Percentiles rank a stretch among this genome's conserved stretches.
These are phyloP conservation scores for Ptilorrhoa leucosticta DNA, from an alignment of 2,113 vertebrate genomes.

Conservation along the genomic window DNA sequence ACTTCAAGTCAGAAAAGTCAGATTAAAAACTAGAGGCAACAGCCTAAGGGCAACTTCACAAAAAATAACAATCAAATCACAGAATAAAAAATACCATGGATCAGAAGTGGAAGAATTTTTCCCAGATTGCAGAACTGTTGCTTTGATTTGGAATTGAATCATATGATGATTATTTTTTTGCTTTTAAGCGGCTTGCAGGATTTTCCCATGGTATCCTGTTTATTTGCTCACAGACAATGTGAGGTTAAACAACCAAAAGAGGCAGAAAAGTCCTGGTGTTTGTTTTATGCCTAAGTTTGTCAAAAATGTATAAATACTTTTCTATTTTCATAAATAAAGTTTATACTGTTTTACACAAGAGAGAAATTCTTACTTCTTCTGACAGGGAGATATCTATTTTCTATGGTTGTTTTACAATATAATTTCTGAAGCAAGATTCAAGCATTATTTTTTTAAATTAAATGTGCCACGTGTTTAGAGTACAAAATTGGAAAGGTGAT, in stretches of 20 bases:
- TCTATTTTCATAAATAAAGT: neutral
- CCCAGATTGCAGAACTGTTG: neutral
- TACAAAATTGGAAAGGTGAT: neutral
- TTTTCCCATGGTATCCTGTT: neutral
- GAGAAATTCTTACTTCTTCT: neutral
- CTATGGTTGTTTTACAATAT: neutral
- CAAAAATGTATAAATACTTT: neutral
- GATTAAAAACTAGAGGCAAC: neutral
- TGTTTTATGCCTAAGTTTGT: neutral
- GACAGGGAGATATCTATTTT: neutral
- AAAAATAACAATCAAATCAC: neutral
- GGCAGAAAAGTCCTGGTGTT: neutral
- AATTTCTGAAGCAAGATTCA: neutral
- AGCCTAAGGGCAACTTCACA: neutral
- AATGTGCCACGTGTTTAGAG: neutral
- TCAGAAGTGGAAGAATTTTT: neutral
- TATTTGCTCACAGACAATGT: neutral
- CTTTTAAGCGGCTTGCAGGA: neutral
- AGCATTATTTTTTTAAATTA: neutral
- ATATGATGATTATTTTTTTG: neutral
- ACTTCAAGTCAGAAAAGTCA: neutral
- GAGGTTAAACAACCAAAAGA: neutral
- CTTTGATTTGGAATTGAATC: neutral
- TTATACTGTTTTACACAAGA: neutral
- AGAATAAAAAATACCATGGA: neutral